These are phyloP conservation scores for Calameuta pallipes DNA, from an alignment of 2,888 invertebrate species.

Conservation along the genomic window DNA sequence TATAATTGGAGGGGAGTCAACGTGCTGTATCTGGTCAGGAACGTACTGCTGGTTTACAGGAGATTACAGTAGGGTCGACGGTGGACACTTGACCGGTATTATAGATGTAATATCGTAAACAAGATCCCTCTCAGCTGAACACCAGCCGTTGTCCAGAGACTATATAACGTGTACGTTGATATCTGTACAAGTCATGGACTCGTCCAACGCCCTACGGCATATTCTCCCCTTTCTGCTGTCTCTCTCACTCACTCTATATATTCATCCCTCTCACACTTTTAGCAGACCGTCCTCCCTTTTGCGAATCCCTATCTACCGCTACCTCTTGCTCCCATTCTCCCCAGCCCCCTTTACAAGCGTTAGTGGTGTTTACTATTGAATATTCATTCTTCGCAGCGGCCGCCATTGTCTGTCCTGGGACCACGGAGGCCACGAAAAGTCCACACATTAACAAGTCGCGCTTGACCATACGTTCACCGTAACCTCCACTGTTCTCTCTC, in stretches of 20 bases:
- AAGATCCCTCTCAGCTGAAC: constrained; percentile 46
- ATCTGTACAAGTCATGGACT: constrained; percentile 23
- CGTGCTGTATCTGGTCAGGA: constrained; percentile 63
- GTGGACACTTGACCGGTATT: constrained; percentile 58
- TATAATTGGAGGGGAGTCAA: constrained; percentile 45
- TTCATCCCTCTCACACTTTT: not conserved
- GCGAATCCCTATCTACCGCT: not conserved
- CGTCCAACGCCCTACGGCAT: constrained; percentile 10
- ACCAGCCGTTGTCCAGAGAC: constrained; percentile 30
- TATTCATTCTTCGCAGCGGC: constrained; percentile 54
- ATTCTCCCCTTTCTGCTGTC: constrained; percentile 8
- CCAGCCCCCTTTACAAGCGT: constrained; percentile 43
- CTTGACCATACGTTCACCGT: constrained; percentile 36
- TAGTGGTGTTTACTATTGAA: constrained; percentile 55
- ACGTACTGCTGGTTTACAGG: constrained; percentile 38
- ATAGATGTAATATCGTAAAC: constrained; percentile 62
- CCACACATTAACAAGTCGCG: constrained; percentile 41
- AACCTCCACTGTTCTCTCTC: constrained; percentile 30
- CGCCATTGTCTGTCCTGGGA: constrained; percentile 7
- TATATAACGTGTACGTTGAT: constrained; percentile 21
- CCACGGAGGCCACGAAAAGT: constrained; percentile 35
- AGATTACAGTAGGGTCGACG: constrained; percentile 52
- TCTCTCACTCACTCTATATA: not conserved
- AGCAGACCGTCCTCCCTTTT: not conserved
- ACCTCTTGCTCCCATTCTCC: not conserved